These are phyloP conservation scores for Periophthalmus magnuspinnatus DNA, from an alignment of 2,797 vertebrate genomes.

Conservation along the genomic window DNA sequence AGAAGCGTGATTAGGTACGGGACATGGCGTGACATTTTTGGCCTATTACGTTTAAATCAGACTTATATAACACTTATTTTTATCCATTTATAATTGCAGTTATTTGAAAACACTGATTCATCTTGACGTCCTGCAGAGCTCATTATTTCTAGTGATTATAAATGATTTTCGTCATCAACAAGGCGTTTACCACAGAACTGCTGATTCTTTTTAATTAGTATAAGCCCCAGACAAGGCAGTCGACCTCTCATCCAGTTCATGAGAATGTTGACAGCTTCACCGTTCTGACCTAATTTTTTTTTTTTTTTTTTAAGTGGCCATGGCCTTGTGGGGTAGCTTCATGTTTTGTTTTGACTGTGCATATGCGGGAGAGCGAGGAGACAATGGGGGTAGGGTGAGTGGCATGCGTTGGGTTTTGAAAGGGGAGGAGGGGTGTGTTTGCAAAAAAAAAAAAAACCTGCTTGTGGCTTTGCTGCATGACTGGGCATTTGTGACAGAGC, in stretches of 20 bases:
- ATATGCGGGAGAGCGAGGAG: constrained; percentile 63
- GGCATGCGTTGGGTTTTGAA: constrained; percentile 66
- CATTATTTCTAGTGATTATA: neutral
- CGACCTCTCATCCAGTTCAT: constrained; percentile 43
- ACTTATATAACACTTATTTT: neutral
- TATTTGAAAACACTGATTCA: neutral
- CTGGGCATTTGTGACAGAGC: constrained; percentile 79
- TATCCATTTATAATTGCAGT: neutral
- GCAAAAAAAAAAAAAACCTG: constrained; percentile 49
- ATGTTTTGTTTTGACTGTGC: constrained; percentile 66
- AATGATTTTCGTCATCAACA: neutral
- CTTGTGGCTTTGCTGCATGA: constrained; percentile 80
- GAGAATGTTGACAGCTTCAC: constrained; percentile 66
- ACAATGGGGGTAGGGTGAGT: constrained; percentile 75
- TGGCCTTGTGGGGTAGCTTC: constrained; percentile 56
- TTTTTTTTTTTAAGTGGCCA: constrained; percentile 52
- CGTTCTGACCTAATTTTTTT: constrained; percentile 8
- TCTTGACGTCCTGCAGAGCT: neutral
- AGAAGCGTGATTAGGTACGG: too few species aligned
- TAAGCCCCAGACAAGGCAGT: constrained; percentile 36
- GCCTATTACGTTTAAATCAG: neutral
- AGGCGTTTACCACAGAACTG: neutral
- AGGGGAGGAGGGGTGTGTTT: constrained; percentile 65
- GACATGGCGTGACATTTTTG: neutral
- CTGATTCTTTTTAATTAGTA: constrained; percentile 61